phyloP scores from a whole-genome alignment of 2,888 invertebrate genomes.

The Ethmia dodecea region DNA sequence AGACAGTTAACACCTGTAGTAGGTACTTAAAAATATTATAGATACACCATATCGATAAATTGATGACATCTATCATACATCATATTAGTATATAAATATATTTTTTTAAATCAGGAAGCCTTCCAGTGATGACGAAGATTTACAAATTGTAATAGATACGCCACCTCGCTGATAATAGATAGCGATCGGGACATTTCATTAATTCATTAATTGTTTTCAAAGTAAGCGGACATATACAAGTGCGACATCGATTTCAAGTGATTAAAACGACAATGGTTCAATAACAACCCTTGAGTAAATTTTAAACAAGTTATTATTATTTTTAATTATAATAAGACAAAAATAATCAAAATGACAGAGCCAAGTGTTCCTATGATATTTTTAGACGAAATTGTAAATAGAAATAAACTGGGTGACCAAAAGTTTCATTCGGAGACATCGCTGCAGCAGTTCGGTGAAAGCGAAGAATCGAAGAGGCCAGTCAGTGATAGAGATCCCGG shows the following conservation, averaged over 20 bases:
- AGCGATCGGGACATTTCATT: constrained; percentile 40
- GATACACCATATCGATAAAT: no score
- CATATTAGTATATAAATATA: no score
- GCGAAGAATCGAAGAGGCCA: constrained; percentile 27
- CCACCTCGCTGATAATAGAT: constrained; percentile 40
- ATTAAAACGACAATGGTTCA: neutral
- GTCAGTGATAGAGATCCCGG: constrained; percentile 28
- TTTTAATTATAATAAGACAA: constrained; percentile 2
- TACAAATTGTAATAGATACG: constrained; percentile 45
- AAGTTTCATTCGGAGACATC: constrained; percentile 66
- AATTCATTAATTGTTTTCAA: constrained; percentile 60
- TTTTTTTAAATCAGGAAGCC: no score
- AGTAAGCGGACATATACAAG: no score
- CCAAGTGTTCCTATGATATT: constrained; percentile 28
- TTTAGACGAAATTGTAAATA: constrained; percentile 52
- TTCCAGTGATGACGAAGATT: constrained; percentile 34
- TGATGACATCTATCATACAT: no score
- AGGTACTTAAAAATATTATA: no score
- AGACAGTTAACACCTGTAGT: no score
- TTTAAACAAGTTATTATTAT: neutral
- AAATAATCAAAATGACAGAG: constrained; percentile 35
- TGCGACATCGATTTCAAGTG: no score
- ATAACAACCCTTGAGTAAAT: neutral
- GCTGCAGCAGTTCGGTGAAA: constrained; percentile 49
- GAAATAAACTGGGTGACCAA: constrained; percentile 53